phyloP scores from a whole-genome alignment of 2,888 invertebrate species.

The Acronicta aceris region DNA sequence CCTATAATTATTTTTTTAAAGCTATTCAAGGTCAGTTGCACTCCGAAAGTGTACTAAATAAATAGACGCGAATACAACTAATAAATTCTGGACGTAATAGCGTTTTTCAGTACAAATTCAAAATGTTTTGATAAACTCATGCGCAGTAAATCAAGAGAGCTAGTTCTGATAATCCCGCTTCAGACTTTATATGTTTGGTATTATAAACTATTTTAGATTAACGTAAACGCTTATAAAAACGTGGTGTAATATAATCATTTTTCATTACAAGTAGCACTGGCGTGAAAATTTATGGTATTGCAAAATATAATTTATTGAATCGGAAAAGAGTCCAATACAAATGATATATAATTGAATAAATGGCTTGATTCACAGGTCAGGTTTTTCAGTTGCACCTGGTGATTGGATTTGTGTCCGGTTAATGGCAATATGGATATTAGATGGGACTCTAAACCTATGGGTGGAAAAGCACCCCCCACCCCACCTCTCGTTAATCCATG shows the following conservation, averaged over 20 bases:
- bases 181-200: conserved; percentile 35
- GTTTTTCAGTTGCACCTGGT: too few species aligned
- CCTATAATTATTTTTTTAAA: conserved; percentile 27
- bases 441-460: too few species aligned
- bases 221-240: conserved; percentile 12
- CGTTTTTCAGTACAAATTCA: conserved; percentile 15
- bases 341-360: too few species aligned
- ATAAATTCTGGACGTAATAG: conserved; percentile 31
- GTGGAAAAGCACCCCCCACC: too few species aligned
- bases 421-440: too few species aligned
- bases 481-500: too few species aligned
- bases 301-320: background rate
- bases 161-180: conserved; percentile 27
- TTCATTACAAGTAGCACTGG: conserved; percentile 20
- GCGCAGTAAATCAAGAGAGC: conserved; percentile 35
- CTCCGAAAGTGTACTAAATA: conserved; percentile 18
- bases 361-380: too few species aligned
- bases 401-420: too few species aligned
- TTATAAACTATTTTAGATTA: conserved; percentile 18
- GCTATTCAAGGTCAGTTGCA: conserved; percentile 34
- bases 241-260: conserved; percentile 16
- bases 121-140: conserved; percentile 13
- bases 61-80: conserved; percentile 32
- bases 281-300: background rate
- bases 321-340: too few species aligned